Conservation (phyloP, 1,140 invertebrate genomes). For the Papilio polyxenes region DNA sequence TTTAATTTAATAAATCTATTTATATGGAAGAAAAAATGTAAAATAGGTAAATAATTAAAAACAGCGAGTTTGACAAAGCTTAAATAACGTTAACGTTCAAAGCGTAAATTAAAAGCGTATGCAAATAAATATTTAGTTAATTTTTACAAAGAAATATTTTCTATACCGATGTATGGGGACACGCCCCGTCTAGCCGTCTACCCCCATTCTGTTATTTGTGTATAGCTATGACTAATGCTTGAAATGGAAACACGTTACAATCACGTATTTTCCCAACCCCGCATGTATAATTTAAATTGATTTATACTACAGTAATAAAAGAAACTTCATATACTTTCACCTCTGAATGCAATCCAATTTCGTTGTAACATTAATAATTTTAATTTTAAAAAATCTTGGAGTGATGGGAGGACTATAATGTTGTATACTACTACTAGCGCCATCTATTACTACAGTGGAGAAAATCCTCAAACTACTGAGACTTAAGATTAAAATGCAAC, state of each 20-base stretch:
- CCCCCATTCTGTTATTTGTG: neutral
- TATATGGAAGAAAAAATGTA: no score
- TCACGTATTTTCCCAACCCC: neutral
- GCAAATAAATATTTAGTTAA: conserved; percentile 2
- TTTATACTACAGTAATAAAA: neutral
- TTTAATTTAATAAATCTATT: no score
- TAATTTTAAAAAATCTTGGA: no score
- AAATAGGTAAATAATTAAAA: neutral
- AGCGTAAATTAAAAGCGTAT: neutral
- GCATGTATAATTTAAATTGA: neutral
- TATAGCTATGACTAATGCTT: conserved; percentile 6
- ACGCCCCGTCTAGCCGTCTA: conserved; percentile 28
- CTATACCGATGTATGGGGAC: neutral
- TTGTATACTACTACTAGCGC: neutral
- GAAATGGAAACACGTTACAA: neutral
- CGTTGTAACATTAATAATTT: no score
- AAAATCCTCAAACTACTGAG: no score
- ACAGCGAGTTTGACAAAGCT: neutral
- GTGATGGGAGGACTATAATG: neutral
- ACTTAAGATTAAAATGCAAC: no score
- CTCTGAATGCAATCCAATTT: no score
- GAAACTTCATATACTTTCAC: no score
- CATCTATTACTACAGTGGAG: neutral
- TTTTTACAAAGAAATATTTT: neutral
- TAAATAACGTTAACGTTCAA: neutral